A percentile compares a stretch with the other conserved stretches of the same genome.
Conservation (phyloP, 1,140 invertebrate genomes). For the Piezodorus guildinii region DNA sequence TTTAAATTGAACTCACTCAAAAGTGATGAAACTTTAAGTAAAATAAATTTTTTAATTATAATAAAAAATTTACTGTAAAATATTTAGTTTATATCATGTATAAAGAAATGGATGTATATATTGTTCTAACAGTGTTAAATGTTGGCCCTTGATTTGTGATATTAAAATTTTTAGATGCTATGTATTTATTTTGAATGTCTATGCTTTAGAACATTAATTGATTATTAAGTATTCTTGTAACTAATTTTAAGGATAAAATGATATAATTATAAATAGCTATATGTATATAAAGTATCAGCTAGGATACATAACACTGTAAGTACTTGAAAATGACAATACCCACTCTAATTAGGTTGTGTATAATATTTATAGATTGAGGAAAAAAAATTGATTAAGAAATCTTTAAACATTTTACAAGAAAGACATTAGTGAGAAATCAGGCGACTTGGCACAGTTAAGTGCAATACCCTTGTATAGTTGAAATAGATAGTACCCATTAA, state of each 20-base stretch:
- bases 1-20: conserved; percentile 1
- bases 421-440: conserved; percentile 8
- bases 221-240: background rate
- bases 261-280: background rate
- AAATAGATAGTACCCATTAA: too few relatives aligned
- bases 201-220: background rate
- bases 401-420: conserved; percentile 13
- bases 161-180: conserved; percentile 4
- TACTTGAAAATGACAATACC: conserved; percentile 13
- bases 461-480: background rate
- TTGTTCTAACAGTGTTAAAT: conserved; percentile 1
- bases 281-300: background rate
- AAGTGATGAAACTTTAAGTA: background rate
- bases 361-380: background rate
- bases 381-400: background rate
- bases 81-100: background rate
- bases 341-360: conserved; percentile 11
- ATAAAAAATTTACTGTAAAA: conserved; percentile 4
- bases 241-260: background rate
- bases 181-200: conserved; percentile 9
- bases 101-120: conserved; percentile 5
- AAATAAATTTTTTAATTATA: background rate
- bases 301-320: background rate
- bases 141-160: conserved; percentile 8
- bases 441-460: background rate